phyloP scores from a whole-genome alignment of 2,888 invertebrate species.

The Halictus quadricinctus region DNA sequence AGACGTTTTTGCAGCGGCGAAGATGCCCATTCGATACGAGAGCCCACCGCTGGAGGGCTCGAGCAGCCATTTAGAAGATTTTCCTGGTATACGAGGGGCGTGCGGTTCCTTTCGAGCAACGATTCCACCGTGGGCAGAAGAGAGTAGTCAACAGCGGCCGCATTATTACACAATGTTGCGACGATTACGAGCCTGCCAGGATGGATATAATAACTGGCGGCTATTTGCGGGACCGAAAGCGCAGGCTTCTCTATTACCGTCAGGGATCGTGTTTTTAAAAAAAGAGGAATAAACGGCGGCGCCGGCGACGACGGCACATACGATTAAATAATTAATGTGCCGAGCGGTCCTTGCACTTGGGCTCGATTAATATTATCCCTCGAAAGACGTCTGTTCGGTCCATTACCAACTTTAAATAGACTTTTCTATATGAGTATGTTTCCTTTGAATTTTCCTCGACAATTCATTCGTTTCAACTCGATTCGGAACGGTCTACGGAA shows the following conservation, averaged over 20 bases:
- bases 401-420: too few relatives aligned
- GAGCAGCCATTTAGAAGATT: conserved; percentile 40
- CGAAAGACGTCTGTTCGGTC: too few relatives aligned
- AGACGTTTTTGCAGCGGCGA: conserved; percentile 3
- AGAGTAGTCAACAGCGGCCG: conserved; percentile 35
- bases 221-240: conserved; percentile 40
- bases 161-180: conserved; percentile 48
- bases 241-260: conserved; percentile 23
- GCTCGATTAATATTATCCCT: background rate
- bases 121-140: background rate
- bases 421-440: too few relatives aligned
- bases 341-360: background rate
- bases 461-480: too few relatives aligned
- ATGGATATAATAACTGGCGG: conserved; percentile 44
- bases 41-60: background rate
- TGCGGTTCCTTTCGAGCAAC: conserved; percentile 20
- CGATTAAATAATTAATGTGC: conserved; percentile 59
- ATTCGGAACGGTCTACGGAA: background rate
- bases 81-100: background rate
- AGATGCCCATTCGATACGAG: conserved; percentile 21
- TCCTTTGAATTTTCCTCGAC: too few relatives aligned
- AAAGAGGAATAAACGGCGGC: background rate
- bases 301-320: background rate
- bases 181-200: conserved; percentile 47
- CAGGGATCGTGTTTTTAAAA: background rate